Base-by-base conservation (phyloP, 2,113 vertebrate species). In the Polyodon spathula region DNA sequence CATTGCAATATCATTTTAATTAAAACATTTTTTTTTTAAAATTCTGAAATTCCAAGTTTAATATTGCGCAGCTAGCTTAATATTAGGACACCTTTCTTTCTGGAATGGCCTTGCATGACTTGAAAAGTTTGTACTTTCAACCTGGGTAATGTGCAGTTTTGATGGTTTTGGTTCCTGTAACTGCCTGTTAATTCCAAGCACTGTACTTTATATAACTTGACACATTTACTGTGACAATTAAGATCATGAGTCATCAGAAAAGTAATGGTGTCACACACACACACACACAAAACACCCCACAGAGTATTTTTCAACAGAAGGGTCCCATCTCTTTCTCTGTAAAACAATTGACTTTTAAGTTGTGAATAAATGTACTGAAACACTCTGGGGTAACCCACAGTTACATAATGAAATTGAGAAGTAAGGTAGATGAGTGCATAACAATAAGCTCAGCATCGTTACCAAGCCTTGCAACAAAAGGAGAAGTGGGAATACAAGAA, bases 401-500 rank as follows among this genome's bases (percentile, higher is more conserved):
- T 27, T 27, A 27, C 27, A 10, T 39, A 51, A 17, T 9, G 38
- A 52, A 40, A 58, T 42, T 46, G 62, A 58, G 55, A 63, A 58
- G 46, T 46, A 51, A 41, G 4, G 14, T 42, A n/a, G 1, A 6
- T 50, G 12, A 50, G 12, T 10, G 48, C 5, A 4, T 10, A 50
- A 50, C 48, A 50, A 50, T 50, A 50, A 50, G 48, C 2, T 50
- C 2, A n/a, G 5, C 48, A 50, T 50, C 48, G 4, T 50, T 14
- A n/a, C 48, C 16, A 43, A 39, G 27, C 62, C 16, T 8, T 4
- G 48, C 8, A 6, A 48, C 12, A 50, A 64, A 64, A 64, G 56
- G 16, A 50, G 56, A 64, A 64, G 56, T 64, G 55, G 40, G 44
- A 48, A 63, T 2, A 6, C 5, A 53, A 15, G 39, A 15, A 11